Percentiles rank a stretch among this genome's conserved stretches.
Evolutionary conservation across 2,113 vertebrate species (phyloP).

Genomic region (Gnathonemus longibarbis): DNA sequence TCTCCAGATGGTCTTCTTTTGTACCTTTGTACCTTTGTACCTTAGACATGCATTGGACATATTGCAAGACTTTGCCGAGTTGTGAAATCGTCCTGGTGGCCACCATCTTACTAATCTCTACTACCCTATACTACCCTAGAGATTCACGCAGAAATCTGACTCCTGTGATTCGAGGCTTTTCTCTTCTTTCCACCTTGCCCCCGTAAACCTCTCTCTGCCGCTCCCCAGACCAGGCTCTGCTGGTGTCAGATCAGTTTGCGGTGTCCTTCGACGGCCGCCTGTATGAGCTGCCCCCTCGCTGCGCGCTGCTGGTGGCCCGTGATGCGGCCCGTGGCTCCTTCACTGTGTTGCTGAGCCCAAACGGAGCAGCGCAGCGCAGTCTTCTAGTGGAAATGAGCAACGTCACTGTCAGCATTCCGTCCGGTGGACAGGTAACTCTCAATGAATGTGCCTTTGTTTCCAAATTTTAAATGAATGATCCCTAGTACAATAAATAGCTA

Average conservation of each 20-base stretch:
- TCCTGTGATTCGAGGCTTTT: neutral
- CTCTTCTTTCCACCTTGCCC: neutral
- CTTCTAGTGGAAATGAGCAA: slow-evolving; percentile 58
- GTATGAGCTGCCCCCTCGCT: slow-evolving; percentile 55
- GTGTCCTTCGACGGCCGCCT: slow-evolving; percentile 72
- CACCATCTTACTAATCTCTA: neutral
- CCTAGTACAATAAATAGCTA: neutral
- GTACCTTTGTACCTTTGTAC: neutral
- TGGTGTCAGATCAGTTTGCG: slow-evolving; percentile 64
- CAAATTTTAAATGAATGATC: neutral
- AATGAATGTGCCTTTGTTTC: neutral
- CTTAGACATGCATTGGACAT: neutral
- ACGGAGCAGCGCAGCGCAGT: slow-evolving; percentile 30
- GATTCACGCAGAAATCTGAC: neutral
- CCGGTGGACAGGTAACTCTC: slow-evolving; percentile 57
- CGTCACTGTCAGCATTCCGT: slow-evolving; percentile 49
- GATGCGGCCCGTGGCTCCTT: slow-evolving; percentile 55
- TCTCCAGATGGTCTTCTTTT: neutral
- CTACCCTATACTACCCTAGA: neutral
- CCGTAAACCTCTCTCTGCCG: neutral
- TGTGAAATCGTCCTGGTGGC: neutral
- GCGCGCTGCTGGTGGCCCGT: slow-evolving; percentile 65
- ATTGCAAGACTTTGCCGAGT: neutral
- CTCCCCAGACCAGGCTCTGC: slow-evolving; percentile 64
- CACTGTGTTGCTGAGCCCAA: slow-evolving; percentile 49